These are phyloP conservation scores for Hydra vulgaris DNA, from an alignment of 30 jellyfish, hydroid and myxozoan genomes.

Conservation along the genomic window DNA sequence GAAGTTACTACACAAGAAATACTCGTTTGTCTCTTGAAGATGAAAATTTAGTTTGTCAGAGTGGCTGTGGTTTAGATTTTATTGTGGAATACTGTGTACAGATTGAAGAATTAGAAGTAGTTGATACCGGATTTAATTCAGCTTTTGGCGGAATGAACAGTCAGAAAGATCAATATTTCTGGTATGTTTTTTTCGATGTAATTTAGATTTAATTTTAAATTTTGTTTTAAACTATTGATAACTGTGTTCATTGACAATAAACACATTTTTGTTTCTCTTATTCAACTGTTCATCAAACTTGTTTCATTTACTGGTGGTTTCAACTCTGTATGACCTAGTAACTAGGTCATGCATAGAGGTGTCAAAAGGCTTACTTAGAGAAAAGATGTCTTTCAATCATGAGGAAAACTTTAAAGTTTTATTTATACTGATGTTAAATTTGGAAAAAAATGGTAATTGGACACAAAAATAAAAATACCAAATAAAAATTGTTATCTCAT, in stretches of 20 bases:
- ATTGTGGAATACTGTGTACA: constrained; percentile 28
- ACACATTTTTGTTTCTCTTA: too few relatives aligned
- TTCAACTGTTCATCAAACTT: too few relatives aligned
- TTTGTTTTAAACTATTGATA: neutral
- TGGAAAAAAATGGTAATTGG: too few relatives aligned
- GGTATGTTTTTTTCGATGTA: constrained; percentile 28
- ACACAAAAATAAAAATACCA: too few relatives aligned
- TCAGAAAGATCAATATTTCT: constrained; percentile 28
- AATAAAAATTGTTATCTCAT: too few relatives aligned
- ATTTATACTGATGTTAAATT: too few relatives aligned
- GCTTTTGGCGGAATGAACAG: constrained; percentile 40
- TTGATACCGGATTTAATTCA: constrained; percentile 70
- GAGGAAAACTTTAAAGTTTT: too few relatives aligned
- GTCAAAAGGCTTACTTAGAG: too few relatives aligned
- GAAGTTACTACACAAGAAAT: constrained; percentile 22
- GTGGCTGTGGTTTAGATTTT: constrained; percentile 59
- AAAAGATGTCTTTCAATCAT: too few relatives aligned
- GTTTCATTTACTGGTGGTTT: too few relatives aligned
- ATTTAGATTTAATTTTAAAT: neutral
- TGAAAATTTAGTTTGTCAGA: constrained; percentile 26
- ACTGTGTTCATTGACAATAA: neutral
- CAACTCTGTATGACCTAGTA: too few relatives aligned
- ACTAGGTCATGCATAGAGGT: too few relatives aligned
- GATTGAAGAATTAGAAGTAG: constrained; percentile 47
- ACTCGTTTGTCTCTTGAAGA: constrained; percentile 40